A percentile compares a stretch with the other conserved stretches of the same genome.
Conservation (phyloP, 1,140 invertebrate genomes). For the Leucophenga varia region DNA sequence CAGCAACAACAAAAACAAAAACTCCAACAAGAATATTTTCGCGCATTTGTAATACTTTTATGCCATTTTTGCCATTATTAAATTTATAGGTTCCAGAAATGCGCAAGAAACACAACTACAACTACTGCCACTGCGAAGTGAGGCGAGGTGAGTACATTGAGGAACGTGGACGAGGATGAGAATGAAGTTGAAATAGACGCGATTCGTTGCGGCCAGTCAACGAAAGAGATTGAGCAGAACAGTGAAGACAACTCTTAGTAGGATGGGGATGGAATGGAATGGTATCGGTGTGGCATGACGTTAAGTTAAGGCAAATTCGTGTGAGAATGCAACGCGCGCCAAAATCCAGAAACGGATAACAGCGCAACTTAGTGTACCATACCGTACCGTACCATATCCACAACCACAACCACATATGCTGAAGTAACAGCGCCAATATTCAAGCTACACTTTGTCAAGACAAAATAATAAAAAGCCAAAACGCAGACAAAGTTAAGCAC, state of each 20-base stretch:
- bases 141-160: too few relatives aligned
- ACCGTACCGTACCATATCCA: too few relatives aligned
- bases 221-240: too few relatives aligned
- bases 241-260: too few relatives aligned
- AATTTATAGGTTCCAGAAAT: conserved; percentile 44
- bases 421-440: conserved; percentile 1
- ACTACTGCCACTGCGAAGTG: too few relatives aligned
- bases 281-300: conserved; percentile 1
- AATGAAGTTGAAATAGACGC: too few relatives aligned
- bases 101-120: conserved; percentile 21
- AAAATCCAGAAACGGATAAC: neutral
- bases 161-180: too few relatives aligned
- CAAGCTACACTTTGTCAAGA: conserved; percentile 17
- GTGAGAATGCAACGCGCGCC: conserved; percentile 42
- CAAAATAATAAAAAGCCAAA: conserved; percentile 16
- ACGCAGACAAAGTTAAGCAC: neutral
- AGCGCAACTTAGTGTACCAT: neutral
- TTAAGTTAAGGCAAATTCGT: conserved; percentile 23
- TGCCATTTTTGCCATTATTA: conserved; percentile 33
- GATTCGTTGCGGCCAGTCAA: too few relatives aligned
- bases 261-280: too few relatives aligned
- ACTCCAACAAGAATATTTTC: neutral
- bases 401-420: conserved; percentile 1
- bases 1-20: neutral
- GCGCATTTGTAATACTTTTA: conserved; percentile 12